Conservation (phyloP, 1,140 invertebrate species). For the Rhopalosiphum padi region DNA sequence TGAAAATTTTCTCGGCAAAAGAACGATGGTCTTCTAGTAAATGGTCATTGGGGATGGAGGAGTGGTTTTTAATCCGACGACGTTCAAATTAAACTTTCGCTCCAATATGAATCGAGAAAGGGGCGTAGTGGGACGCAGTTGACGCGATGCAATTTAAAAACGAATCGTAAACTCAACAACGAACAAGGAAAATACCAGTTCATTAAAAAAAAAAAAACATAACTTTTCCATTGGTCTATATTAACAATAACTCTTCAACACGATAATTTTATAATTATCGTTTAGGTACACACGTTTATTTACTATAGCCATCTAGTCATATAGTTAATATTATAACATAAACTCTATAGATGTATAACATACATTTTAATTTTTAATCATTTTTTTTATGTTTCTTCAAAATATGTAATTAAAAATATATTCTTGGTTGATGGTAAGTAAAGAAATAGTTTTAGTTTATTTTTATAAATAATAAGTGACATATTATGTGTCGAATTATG, state of each 20-base stretch:
- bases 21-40: slow-evolving; percentile 3
- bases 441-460: too few species aligned
- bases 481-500: not conserved
- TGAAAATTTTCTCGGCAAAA: slow-evolving; percentile 9
- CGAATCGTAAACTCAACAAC: slow-evolving; percentile 22
- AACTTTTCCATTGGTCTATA: not conserved
- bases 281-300: not conserved
- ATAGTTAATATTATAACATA: not conserved
- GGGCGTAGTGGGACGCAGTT: not conserved
- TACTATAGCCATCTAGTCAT: too few species aligned
- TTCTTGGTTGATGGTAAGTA: not conserved
- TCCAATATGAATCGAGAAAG: slow-evolving; percentile 5
- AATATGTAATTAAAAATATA: not conserved
- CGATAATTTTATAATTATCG: not conserved
- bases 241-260: slow-evolving; percentile 23
- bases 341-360: not conserved
- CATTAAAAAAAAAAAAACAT: not conserved
- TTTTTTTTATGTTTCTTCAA: not conserved
- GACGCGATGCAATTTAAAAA: slow-evolving; percentile 40
- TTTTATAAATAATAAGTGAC: not conserved
- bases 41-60: slow-evolving; percentile 31
- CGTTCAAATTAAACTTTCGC: slow-evolving; percentile 44
- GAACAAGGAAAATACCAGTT: slow-evolving; percentile 9
- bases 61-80: slow-evolving; percentile 46
- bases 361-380: not conserved